Conservation (phyloP, 1,140 invertebrate species). For the Coptotermes formosanus region DNA sequence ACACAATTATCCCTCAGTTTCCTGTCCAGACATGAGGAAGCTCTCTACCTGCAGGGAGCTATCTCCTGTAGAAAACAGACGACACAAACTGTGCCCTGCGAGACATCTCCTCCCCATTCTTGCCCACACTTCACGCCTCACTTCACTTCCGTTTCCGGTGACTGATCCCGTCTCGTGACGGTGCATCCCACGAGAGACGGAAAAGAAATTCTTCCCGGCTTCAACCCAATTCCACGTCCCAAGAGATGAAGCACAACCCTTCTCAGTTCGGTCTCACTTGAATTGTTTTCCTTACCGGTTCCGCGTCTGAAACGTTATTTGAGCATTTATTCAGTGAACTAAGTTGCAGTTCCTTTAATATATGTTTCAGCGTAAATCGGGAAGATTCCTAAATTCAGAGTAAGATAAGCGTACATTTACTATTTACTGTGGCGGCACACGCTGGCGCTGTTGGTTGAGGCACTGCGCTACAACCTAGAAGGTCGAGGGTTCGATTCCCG, state of each 20-base stretch:
- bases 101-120: too few species aligned
- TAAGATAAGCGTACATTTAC: too few species aligned
- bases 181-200: not conserved
- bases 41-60: too few species aligned
- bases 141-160: constrained; percentile 17
- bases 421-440: too few species aligned
- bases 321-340: not conserved
- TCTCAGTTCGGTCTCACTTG: not conserved
- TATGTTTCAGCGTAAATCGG: not conserved
- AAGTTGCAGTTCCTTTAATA: not conserved
- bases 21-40: too few species aligned
- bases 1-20: too few species aligned
- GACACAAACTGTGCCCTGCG: too few species aligned
- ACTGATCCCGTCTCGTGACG: constrained; percentile 19
- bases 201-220: not conserved
- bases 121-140: not conserved
- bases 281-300: not conserved
- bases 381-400: too few species aligned
- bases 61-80: too few species aligned
- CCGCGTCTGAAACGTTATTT: not conserved
- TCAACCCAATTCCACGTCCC: not conserved
- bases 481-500: too few species aligned
- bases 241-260: not conserved
- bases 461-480: too few species aligned
- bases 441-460: too few species aligned